phyloP scores from a whole-genome alignment of 2,797 vertebrate species.

The Hippopotamyrus pictus region DNA sequence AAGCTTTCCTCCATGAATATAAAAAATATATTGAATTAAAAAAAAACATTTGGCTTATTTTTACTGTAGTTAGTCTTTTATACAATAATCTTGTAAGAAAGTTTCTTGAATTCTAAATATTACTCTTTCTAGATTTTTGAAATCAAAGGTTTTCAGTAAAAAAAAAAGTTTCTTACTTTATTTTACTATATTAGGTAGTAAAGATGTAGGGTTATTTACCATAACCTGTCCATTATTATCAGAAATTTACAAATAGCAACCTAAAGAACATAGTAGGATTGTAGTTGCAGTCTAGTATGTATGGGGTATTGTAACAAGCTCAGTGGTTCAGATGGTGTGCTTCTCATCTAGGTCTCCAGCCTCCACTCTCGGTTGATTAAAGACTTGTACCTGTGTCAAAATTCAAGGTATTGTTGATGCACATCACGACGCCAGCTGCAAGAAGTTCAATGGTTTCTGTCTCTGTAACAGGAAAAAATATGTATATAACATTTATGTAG shows the following conservation, averaged over 20 bases:
- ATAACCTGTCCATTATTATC: constrained; percentile 94
- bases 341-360: constrained; percentile 78
- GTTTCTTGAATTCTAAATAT: constrained; percentile 99
- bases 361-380: constrained; percentile 82
- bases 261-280: constrained; percentile 80
- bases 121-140: constrained; percentile 99
- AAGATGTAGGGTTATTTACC: constrained; percentile 97
- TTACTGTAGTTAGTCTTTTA: constrained; percentile 99
- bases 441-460: constrained; percentile 88
- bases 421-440: constrained; percentile 80
- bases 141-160: constrained; percentile 99
- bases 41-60: constrained; percentile 96
- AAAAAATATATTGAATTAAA: constrained; percentile 72
- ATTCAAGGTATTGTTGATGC: constrained; percentile 85
- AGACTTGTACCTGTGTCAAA: constrained; percentile 91
- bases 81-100: constrained; percentile 99
- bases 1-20: constrained; percentile 93
- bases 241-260: constrained; percentile 86
- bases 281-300: constrained; percentile 83
- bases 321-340: constrained; percentile 78
- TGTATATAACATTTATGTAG: constrained; percentile 99
- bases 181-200: constrained; percentile 99
- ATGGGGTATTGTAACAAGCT: constrained; percentile 79
- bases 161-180: constrained; percentile 99
- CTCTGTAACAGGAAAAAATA: constrained; percentile 89